Evolutionary conservation across 2,888 invertebrate genomes (phyloP).

Genomic region (Molanna angustata): DNA sequence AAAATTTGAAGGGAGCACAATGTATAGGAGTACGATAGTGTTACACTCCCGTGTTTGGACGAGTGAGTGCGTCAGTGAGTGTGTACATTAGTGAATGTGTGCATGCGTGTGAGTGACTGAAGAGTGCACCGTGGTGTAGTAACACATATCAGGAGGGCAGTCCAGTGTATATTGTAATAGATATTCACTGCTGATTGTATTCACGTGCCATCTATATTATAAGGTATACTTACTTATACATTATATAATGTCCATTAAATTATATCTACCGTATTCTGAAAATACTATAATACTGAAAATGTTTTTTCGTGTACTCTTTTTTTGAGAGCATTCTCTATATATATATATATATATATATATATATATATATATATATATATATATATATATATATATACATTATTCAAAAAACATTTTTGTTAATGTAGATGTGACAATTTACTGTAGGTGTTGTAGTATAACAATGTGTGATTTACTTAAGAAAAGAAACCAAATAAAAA

Average conservation of each 20-base stretch:
- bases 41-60: too few species aligned
- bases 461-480: conserved; percentile 24
- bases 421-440: conserved; percentile 36
- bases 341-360: too few species aligned
- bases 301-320: conserved; percentile 59
- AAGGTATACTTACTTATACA: conserved; percentile 58
- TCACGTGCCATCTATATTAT: conserved; percentile 60
- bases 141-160: conserved; percentile 51
- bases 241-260: conserved; percentile 57
- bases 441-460: conserved; percentile 30
- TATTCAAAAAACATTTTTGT: conserved; percentile 46
- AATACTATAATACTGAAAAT: conserved; percentile 55
- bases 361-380: too few species aligned
- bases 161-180: too few species aligned
- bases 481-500: background rate
- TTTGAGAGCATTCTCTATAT: conserved; percentile 57
- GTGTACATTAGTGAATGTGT: conserved; percentile 6
- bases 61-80: conserved; percentile 10
- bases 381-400: too few species aligned
- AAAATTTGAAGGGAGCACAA: background rate
- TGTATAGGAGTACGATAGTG: conserved; percentile 10
- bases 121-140: conserved; percentile 2
- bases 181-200: conserved; percentile 53
- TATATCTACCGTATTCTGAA: conserved; percentile 60
- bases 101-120: background rate